Evolutionary conservation across 2,113 vertebrate species (phyloP), one percentile per base, ranked within the genome.

Genomic region (Mirounga angustirostris): DNA sequence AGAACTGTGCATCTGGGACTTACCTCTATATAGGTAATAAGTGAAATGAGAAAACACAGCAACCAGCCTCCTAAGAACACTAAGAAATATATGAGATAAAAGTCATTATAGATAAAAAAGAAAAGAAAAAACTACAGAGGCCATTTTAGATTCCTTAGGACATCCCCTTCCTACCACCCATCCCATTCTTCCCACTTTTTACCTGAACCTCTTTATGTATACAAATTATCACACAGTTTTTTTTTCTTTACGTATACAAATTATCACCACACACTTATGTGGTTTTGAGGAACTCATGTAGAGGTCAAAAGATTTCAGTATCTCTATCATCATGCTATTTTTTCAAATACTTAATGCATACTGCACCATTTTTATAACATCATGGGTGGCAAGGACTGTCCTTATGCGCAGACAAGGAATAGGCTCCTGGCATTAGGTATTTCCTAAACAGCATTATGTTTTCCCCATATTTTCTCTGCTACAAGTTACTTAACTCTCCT

Each of bases 31-130:
- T 7, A 80, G 36, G 50, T 69, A 93, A 74, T 61, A 81, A 88
- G 54, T 89, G 24, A 92, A 94, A 61, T 28, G 36, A 67, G n/a
- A 84, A 91, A 21, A 88, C 65, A 95, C 43, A 94, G 28, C 43
- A 90, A 63, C 28, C 58, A 83, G 18, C 40, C 65, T 94, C 65
- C 54, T 91, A 79, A 93, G 40, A 93, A 85, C 52, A 63, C 30
- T 65, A 92, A 81, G 63, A 71, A 92, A 91, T 19, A 67, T 36
- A 56, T 69, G 22, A 81, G 24, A 89, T 30, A 71, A 50, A 81
- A 73, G 26, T 79, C 56, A 79, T 22, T 40, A 56, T 40, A 95
- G 13, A 81, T 9, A 43, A 80, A 50, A 36, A 46, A 50, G 40
- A 83, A 59, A 24, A 21, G 33, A 81, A 87, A 67, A 61, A 88